Base-by-base conservation (phyloP, 2,113 vertebrate species). In the Trinectes maculatus region DNA sequence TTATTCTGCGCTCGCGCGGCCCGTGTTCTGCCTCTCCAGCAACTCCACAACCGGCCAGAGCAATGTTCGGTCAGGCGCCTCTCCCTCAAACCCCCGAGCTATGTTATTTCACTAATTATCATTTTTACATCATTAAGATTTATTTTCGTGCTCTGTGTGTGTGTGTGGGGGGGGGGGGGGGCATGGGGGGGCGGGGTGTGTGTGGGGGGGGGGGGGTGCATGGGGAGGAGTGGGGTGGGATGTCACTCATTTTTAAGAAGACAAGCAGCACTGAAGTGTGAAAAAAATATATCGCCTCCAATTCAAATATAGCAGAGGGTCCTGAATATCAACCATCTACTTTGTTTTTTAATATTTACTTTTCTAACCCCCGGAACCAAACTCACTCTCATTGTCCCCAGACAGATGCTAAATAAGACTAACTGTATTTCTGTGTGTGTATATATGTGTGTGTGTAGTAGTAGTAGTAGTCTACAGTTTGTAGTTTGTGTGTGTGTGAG, bases 191-290 rank as follows among this genome's bases (percentile, higher is more conserved):
- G 5, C n/a, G n/a, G n/a, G n/a, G 48, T 13, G 8, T 57, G 28
- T 13, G 46, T 42, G 34, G 90, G 33, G 15, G 53, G 6, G 16
- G 87, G 59, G 40, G 29, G 12, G 86, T 89, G 83, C 93, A 92
- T 18, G 2, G n/a, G n/a, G 4, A 10, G 4, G 5, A 21, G 13
- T 25, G 51, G 88, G 56, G 87, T 88, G 80, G 93, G 91, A 91
- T 95, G 95, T 94, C 94, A 94, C 89, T 95, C 95, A 95, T 94
- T 95, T 96, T 95, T 93, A 95, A 94, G 93, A 93, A 94, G 94
- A 95, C 93, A 93, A 91, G 92, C 93, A 91, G 87, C 92, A 93
- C 90, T 95, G 93, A 94, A 95, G 95, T 96, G 94, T 95, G 93
- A 95, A 94, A 94, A 93, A 43, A 43, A 43, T 93, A 93, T 95